Evolutionary conservation across 1,140 invertebrate species (phyloP), one percentile per base, ranked within the genome.

Genomic region (Coelopa frigida): DNA sequence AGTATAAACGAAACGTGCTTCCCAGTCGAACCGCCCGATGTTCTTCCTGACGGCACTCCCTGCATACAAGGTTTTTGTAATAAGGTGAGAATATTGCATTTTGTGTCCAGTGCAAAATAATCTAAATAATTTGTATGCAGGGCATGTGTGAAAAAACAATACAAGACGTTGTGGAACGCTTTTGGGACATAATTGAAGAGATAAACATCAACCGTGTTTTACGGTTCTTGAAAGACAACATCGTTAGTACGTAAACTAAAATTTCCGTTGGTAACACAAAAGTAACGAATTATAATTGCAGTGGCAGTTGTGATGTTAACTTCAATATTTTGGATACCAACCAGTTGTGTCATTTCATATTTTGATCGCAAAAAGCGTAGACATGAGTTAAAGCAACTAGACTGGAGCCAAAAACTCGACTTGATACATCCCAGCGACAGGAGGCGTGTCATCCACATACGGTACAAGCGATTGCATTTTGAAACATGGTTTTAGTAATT

Each of bases 51-150:
- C 73, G 93, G 93, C 2, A 93, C 91, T 3, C 92, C 93, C 2
- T 97, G 94, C 66, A 89, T 94, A 60, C 89, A 94, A 75, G 93
- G 94, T 31, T 94, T 94, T 69, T 96, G 93, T 67, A 92, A 93
- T 68, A 86, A 89, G 73, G 88, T 90, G 74, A 8, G 18, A 29
- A 29, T 21, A 26, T n/a, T 10, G 8, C 2, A 36, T 24, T 21
- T 14, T 24, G 10, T 18, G 22, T 21, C 26, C n/a, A 31, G 10
- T 20, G 24, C 3, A 10, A 38, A 39, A 14, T 50, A 24, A 44
- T 11, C 12, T 17, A 37, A 22, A 22, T n/a, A 12, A 20, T 15
- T 29, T 54, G 35, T 48, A 69, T 71, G 4, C 56, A 92, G 87
- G 89, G 90, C n/a, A 76, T 87, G 3, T 95, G 91, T 65, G 88